Conservation (phyloP, 2,888 invertebrate species). For the Eristalis tenax region DNA sequence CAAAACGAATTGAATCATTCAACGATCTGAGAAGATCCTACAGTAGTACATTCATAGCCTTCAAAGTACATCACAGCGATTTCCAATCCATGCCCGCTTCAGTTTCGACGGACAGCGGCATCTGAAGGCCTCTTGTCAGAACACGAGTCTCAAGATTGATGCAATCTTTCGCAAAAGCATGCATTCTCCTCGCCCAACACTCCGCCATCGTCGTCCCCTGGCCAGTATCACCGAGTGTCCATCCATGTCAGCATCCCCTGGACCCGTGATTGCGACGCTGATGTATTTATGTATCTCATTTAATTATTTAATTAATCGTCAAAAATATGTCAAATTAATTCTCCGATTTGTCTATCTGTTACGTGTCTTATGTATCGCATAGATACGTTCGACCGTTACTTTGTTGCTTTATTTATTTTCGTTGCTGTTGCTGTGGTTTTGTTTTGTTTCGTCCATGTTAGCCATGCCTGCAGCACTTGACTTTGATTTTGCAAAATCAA, state of each 20-base stretch:
- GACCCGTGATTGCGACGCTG: conserved; percentile 7
- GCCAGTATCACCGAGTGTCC: neutral
- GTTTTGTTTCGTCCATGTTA: neutral
- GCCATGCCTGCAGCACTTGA: conserved; percentile 1
- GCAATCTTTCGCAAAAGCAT: neutral
- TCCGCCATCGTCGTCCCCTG: neutral
- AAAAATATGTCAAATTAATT: conserved; percentile 72
- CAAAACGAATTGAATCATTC: neutral
- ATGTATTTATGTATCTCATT: conserved; percentile 68
- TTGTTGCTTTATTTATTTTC: conserved; percentile 43
- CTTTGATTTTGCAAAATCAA: conserved; percentile 58
- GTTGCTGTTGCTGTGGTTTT: neutral
- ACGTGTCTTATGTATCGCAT: conserved; percentile 65
- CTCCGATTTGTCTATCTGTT: conserved; percentile 68
- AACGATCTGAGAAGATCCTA: neutral
- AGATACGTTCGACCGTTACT: conserved; percentile 1
- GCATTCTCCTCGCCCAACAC: neutral
- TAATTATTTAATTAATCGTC: conserved; percentile 72
- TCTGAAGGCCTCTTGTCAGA: neutral
- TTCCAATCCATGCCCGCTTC: neutral
- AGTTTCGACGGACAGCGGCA: neutral
- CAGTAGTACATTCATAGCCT: too few species aligned
- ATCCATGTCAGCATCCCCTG: neutral
- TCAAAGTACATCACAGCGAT: neutral
- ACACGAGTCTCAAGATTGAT: neutral